Conservation (phyloP, 2,888 invertebrate species). For the Rapana venosa region DNA sequence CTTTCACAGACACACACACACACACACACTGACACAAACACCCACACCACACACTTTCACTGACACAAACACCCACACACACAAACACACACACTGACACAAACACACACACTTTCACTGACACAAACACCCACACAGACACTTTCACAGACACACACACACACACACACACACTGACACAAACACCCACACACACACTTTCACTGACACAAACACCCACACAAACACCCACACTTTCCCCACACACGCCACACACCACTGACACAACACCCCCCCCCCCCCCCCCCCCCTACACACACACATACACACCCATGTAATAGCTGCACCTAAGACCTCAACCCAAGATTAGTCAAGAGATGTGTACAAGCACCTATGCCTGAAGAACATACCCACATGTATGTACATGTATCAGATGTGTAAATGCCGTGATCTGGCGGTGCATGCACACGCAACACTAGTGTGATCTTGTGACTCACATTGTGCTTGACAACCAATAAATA, state of each 20-base stretch:
- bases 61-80: not conserved
- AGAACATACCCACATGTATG: too few species aligned
- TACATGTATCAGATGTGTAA: too few species aligned
- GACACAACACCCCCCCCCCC: not conserved
- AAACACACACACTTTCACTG: not conserved
- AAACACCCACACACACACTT: not conserved
- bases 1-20: too few species aligned
- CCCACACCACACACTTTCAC: not conserved
- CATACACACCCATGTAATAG: not conserved
- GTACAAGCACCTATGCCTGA: too few species aligned
- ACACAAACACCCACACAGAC: not conserved
- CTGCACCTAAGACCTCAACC: too few species aligned
- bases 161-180: not conserved
- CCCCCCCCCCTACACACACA: too few species aligned
- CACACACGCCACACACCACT: not conserved
- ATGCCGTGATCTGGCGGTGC: too few species aligned
- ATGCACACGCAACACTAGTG: too few species aligned
- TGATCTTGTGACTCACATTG: too few species aligned
- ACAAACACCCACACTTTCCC: not conserved
- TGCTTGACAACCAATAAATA: too few species aligned
- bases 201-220: not conserved
- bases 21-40: not conserved
- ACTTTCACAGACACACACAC: not conserved
- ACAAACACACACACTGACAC: not conserved
- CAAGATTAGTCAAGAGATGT: too few species aligned